Conservation (phyloP, 2,113 vertebrate genomes). For the Pao palembangensis region DNA sequence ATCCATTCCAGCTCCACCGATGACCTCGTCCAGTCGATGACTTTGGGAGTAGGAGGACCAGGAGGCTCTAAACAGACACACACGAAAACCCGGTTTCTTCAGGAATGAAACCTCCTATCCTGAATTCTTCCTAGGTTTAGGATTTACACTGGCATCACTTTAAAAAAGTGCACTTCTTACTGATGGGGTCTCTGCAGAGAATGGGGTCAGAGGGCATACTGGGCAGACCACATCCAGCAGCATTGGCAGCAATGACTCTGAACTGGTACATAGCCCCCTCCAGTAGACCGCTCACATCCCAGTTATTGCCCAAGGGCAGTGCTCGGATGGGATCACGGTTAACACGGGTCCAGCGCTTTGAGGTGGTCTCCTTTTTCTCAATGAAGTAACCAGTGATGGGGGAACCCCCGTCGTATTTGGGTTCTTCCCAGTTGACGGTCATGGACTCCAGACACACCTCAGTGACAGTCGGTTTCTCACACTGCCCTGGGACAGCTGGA, state of each 20-base stretch:
- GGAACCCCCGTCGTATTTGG: conserved; percentile 95
- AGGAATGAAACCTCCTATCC: background rate
- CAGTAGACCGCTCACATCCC: conserved; percentile 86
- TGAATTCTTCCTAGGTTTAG: background rate
- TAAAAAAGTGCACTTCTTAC: conserved; percentile 66
- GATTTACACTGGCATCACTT: background rate
- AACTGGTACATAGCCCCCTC: conserved; percentile 92
- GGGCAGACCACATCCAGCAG: conserved; percentile 89
- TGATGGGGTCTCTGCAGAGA: conserved; percentile 89
- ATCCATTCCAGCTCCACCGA: conserved; percentile 94
- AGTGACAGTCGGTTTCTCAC: conserved; percentile 92
- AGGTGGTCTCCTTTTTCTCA: conserved; percentile 92
- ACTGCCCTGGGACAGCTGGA: conserved; percentile 91
- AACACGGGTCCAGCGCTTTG: conserved; percentile 91
- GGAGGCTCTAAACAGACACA: conserved; percentile 82
- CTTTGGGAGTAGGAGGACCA: conserved; percentile 90
- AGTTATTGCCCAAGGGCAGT: conserved; percentile 87
- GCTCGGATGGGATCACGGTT: conserved; percentile 88
- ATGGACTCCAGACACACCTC: conserved; percentile 88
- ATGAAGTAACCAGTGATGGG: conserved; percentile 90
- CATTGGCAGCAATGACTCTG: conserved; percentile 89
- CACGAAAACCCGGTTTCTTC: background rate
- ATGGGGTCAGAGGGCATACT: conserved; percentile 90
- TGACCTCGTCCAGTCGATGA: conserved; percentile 94
- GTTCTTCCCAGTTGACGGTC: conserved; percentile 97